Conservation (phyloP, 2,797 vertebrate species). For the Enteromius trimaculatus region DNA sequence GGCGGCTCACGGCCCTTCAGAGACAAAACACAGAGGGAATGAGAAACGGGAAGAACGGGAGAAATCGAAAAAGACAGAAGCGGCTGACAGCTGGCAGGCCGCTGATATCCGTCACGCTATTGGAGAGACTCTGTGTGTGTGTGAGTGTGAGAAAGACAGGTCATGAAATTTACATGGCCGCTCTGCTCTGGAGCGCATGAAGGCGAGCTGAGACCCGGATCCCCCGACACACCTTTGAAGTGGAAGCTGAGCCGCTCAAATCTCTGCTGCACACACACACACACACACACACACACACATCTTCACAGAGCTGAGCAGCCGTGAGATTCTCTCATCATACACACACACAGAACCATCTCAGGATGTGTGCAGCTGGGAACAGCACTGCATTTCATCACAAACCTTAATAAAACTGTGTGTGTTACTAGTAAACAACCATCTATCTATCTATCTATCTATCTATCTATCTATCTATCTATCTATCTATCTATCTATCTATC, state of each 20-base stretch:
- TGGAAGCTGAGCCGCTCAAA: slow-evolving; percentile 64
- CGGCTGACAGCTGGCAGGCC: slow-evolving; percentile 43
- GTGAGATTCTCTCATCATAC: slow-evolving; percentile 20
- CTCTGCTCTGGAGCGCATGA: slow-evolving; percentile 58
- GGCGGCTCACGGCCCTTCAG: neutral
- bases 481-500: rapidly evolving
- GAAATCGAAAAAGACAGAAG: slow-evolving; percentile 32
- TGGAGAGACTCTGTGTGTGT: slow-evolving; percentile 10
- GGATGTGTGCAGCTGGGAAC: neutral
- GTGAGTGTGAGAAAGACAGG: slow-evolving; percentile 24
- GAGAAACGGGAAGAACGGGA: neutral
- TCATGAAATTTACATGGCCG: slow-evolving; percentile 62
- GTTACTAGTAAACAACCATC: neutral
- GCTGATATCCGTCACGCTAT: slow-evolving; percentile 31
- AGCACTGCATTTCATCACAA: neutral
- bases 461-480: neutral
- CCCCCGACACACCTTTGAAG: slow-evolving; percentile 72
- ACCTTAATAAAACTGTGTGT: neutral
- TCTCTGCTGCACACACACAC: slow-evolving; percentile 41
- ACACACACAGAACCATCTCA: neutral
- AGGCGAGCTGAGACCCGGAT: slow-evolving; percentile 54
- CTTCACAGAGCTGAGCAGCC: slow-evolving; percentile 39
- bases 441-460: neutral
- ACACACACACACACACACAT: slow-evolving; percentile 44
- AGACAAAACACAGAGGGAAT: slow-evolving; percentile 40